Conservation (phyloP, 2,888 invertebrate species). For the Sinhomidia bicolor region DNA sequence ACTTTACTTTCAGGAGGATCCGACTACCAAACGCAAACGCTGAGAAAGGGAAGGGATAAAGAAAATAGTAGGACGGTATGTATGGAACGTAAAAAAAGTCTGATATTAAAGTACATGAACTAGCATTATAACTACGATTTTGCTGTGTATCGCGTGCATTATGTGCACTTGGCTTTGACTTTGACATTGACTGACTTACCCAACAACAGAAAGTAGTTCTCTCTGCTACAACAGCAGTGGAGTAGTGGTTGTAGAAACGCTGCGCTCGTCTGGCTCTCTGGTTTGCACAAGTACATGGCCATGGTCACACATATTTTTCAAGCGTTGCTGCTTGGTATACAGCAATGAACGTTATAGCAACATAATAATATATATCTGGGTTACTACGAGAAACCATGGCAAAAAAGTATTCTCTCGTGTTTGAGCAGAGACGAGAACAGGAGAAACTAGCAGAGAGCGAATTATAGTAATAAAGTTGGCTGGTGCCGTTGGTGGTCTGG, state of each 20-base stretch:
- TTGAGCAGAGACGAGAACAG: background rate
- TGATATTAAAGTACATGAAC: no score
- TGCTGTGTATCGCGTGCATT: background rate
- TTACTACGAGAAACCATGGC: conserved; percentile 20
- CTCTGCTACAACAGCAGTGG: background rate
- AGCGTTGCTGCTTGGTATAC: background rate
- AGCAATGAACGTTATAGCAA: no score
- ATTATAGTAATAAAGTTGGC: background rate
- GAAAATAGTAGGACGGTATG: no score
- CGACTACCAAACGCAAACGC: no score
- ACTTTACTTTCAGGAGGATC: no score
- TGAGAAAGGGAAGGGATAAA: no score
- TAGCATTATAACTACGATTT: background rate
- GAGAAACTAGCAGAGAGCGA: background rate
- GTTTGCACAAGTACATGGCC: conserved; percentile 5
- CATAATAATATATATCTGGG: conserved; percentile 22
- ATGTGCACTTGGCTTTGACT: conserved; percentile 56
- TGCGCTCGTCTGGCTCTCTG: background rate
- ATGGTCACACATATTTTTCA: conserved; percentile 35
- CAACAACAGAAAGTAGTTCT: conserved; percentile 49
- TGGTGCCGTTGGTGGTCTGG: background rate
- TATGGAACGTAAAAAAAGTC: no score
- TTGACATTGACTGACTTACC: conserved; percentile 69
- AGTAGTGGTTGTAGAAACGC: background rate
- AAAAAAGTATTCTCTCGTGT: background rate